Base-by-base conservation (phyloP, 2,113 vertebrate genomes). In the Kryptolebias marmoratus region DNA sequence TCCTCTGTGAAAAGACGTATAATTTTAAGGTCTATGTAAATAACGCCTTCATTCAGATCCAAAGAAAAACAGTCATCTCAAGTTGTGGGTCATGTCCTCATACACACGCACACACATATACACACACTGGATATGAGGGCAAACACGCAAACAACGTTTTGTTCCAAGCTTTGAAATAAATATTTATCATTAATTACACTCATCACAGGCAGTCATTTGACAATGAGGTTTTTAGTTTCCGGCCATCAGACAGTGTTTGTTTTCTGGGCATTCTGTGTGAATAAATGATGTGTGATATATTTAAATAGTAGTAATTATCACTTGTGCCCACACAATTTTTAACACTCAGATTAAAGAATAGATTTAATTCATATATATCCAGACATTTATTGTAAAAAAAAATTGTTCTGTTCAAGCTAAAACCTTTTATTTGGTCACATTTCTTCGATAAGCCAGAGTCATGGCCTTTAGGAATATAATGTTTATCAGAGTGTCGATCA, bases 1-100 rank as follows among this genome's bases (percentile, higher is more conserved):
- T 56, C 15, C 31, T 44, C 18, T 14, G 48, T 79, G 54, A 85
- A 81, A 59, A 71, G 62, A 10, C 10, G 13, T 45, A 48, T 42
- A 31, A 60, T 60, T 47, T 58, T 69, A 60, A n/a, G 28, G 31
- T 16, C 42, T 27, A 2, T 1, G 36, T 32, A 31, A 54, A 56
- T 67, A 64, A 48, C 54, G 57, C 60, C 16, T 48, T 16, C 44
- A 67, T 73, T 56, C 53, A 65, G 8, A 48, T 7, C 61, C 27
- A 64, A 22, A 60, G 11, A 48, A 72, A 58, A 64, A 49, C 14
- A 39, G 1, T 58, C 10, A 57, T 50, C 55, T 54, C 18, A 52
- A 49, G 53, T 31, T 56, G 2, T 13, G 22, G 13, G 16, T 77
- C 28, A 30, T 47, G 64, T 48, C 13, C 53, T 77, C 32, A 55